phyloP scores from a whole-genome alignment of 2,113 vertebrate species.

The Cepphus grylle region DNA sequence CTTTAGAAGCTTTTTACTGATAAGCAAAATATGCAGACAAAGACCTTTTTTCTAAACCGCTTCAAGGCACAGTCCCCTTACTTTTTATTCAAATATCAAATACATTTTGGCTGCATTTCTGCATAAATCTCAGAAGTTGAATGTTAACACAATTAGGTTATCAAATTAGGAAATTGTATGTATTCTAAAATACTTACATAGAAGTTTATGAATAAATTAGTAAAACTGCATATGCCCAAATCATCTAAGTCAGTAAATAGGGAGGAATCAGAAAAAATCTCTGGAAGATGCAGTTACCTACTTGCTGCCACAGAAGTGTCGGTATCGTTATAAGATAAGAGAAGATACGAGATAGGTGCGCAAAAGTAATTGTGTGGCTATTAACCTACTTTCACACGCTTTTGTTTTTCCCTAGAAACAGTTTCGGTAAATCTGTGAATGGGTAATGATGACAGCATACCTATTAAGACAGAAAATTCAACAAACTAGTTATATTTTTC shows the following conservation, averaged over 20 bases:
- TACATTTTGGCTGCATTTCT: neutral
- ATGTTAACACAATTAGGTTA: neutral
- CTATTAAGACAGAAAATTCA: constrained; percentile 16
- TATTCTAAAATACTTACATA: neutral
- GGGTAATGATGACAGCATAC: constrained; percentile 34
- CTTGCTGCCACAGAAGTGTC: neutral
- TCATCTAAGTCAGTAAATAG: neutral
- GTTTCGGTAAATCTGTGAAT: neutral
- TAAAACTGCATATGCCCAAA: neutral
- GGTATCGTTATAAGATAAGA: neutral
- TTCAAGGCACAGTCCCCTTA: neutral
- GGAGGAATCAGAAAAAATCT: neutral
- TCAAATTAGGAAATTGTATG: neutral
- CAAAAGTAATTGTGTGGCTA: neutral
- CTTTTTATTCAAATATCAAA: neutral
- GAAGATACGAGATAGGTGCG: neutral
- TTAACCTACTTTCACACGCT: neutral
- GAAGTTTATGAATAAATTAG: neutral
- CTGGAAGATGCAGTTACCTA: neutral
- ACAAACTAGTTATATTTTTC: constrained; percentile 23
- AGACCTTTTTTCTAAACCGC: neutral
- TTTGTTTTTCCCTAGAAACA: neutral
- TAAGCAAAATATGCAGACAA: neutral
- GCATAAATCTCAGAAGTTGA: neutral
- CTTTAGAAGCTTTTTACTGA: neutral